Evolutionary conservation across 1,140 invertebrate species (phyloP), one percentile per base, ranked within the genome.

Genomic region (Idris sp.): DNA sequence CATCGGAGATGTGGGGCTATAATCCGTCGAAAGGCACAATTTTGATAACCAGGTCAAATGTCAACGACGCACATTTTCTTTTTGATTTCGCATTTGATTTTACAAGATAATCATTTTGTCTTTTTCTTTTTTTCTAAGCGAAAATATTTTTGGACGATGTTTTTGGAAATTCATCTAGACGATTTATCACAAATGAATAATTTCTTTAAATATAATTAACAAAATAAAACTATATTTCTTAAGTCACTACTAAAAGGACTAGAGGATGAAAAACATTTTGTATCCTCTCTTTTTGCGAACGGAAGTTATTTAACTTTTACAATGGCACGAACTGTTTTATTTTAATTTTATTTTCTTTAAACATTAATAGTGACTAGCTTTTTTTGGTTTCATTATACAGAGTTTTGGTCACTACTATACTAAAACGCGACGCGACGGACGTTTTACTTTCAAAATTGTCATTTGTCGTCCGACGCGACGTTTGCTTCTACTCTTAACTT

Each of bases 21-120:
- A 82, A 79, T 84, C 74, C 74, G 76, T 84, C 80, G 79, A 81
- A 84, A 84, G 83, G 83, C 83, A 84, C 83, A 84, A 84, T 83
- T 84, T 84, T 84, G 83, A 84, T 83, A 84, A 83, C 77, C 75
- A 82, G 81, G 79, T 81, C 62, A 76, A 82, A 79, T 77, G 41
- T 72, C 64, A 67, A 73, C 73, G 76, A 78, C 38, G 46, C 11
- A 26, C 74, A 71, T 48, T 14, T 35, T 16, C 48, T 28, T 44
- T 59, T 61, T 64, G 43, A 65, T 59, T 59, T 59, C 19, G 33
- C 46, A 18, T 74, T 75, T 62, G 49, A 62, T 62, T 54, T 49
- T 16, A 36, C 1, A 9, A 26, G 38, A 31, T 38, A 36, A 51
- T 4, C 4, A 53, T 53, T 43, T 43, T 44, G 5, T 54, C 4